Evolutionary conservation across 2,888 invertebrate species (phyloP), one percentile per base, ranked within the genome.

Genomic region (Coleophora deauratella): DNA sequence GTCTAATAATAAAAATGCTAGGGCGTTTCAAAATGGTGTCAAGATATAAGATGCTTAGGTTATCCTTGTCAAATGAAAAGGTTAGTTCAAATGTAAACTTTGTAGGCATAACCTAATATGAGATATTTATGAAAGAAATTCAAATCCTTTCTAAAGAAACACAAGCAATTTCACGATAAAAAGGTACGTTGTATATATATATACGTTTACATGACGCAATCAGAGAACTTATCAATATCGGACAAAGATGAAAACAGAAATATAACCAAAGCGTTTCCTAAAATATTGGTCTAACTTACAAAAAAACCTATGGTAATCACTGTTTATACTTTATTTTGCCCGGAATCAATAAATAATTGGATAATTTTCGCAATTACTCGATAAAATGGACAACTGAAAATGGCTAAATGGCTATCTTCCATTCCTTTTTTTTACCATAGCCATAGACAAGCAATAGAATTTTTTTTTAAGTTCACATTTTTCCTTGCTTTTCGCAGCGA

Each of bases 121-220:
- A n/a, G 7, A 9, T 7, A 41, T 33, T 9, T 27, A 50, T 39
- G 40, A 31, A 37, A 42, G 31, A 38, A 47, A 45, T 40, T 30
- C 28, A 15, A 37, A 36, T 42, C 11, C 28, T 38, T 41, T 36
- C 38, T 48, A 47, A 43, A 14, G 46, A 46, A 50, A 49, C 39
- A 15, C 33, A 51, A 49, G 37, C 47, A 51, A 59, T 59, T 59
- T 51, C 46, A 43, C 33, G 44, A 46, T 43, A 45, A 54, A 52
- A 54, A 52, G 50, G 55, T 65, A 52, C 59, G 61, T 55, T 57
- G 55, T 63, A 60, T 66, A 72, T 66, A 72, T 55, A 65, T 72
- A 69, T 70, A 71, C 66, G 64, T 72, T 78, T 76, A 74, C 73
- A 75, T 85, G 84, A 85, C 85, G 84, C 85, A 85, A 85, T 86